Evolutionary conservation across 2,888 invertebrate genomes (phyloP), one percentile per base, ranked within the genome.

Genomic region (Ornithoptera alexandrae): DNA sequence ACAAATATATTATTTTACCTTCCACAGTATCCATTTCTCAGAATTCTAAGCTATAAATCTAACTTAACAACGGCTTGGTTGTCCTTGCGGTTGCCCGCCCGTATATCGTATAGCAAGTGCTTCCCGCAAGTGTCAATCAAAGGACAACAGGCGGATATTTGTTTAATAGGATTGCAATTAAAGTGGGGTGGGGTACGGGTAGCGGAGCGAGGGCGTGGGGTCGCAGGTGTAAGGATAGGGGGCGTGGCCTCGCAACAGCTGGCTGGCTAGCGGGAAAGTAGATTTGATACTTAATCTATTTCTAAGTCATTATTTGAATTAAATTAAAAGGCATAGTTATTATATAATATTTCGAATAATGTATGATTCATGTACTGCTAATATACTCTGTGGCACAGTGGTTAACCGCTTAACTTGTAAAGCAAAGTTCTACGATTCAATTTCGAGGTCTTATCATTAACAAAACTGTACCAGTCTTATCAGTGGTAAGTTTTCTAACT

Each of bases 211-310:
- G 75, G 73, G 73, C 72, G 76, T 74, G 75, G 79, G 75, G 73
- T 72, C 76, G 89, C 92, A 92, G 92, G 92, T 92, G 92, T 86
- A 80, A 82, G 83, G 83, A 84, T 83, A 30, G 81, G 83, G 84
- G 89, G 89, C 84, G 89, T 90, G 86, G 88, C 88, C 88, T 86
- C 24, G 78, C 75, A 85, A 87, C 92, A 92, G 90, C 92, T 91
- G 92, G 85, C 87, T 81, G 73, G 79, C 79, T 79, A 79, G 77
- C 85, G 86, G 86, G 87, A 90, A 87, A 78, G 30, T 24, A 39
- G 58, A 62, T n/a, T 46, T 62, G 60, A 60, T 46, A 57, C 62
- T 81, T 84, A 86, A 88, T 89, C 86, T 87, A 87, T 86, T 85
- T 79, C 84, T 84, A 86, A 83, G 78, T 76, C 82, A 46, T 15